A percentile compares a stretch with the other conserved stretches of the same genome.
Evolutionary conservation across 2,888 invertebrate species (phyloP).

Genomic region (Siphlonurus alternatus): DNA sequence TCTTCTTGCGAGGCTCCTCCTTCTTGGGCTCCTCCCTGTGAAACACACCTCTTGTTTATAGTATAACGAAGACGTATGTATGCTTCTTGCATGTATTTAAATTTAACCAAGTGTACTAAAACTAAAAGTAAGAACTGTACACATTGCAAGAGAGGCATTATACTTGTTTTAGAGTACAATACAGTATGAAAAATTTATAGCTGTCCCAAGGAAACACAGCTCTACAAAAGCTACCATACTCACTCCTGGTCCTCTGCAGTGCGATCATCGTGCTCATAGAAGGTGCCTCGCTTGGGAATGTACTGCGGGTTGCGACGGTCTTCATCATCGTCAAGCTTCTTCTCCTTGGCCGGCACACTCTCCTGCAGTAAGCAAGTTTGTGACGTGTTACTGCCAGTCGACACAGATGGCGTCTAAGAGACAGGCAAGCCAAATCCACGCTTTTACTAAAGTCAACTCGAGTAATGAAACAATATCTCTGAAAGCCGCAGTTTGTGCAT

Average conservation of each 20-base stretch:
- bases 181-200: not conserved
- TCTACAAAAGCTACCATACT: not conserved
- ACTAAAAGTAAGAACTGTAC: no score
- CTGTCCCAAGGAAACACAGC: not conserved
- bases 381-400: not conserved
- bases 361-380: conserved; percentile 7
- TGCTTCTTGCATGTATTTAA: not conserved
- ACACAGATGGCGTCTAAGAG: not conserved
- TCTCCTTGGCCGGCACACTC: conserved; percentile 25
- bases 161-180: not conserved
- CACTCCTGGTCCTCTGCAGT: conserved; percentile 45
- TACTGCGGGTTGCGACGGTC: conserved; percentile 94
- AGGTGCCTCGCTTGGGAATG: conserved; percentile 88
- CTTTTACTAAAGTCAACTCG: not conserved
- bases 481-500: no score
- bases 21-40: conserved; percentile 14
- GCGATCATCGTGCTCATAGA: conserved; percentile 91
- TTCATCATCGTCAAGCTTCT: conserved; percentile 79
- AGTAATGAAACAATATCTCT: not conserved
- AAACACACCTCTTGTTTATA: not conserved
- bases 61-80: conserved; percentile 16
- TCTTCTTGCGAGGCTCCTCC: conserved; percentile 27
- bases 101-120: not conserved
- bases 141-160: not conserved
- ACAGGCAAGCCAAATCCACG: not conserved